A percentile compares a stretch with the other conserved stretches of the same genome.
These are phyloP conservation scores for Bimastos eiseni DNA, from an alignment of 2,888 invertebrate genomes.

Conservation along the genomic window DNA sequence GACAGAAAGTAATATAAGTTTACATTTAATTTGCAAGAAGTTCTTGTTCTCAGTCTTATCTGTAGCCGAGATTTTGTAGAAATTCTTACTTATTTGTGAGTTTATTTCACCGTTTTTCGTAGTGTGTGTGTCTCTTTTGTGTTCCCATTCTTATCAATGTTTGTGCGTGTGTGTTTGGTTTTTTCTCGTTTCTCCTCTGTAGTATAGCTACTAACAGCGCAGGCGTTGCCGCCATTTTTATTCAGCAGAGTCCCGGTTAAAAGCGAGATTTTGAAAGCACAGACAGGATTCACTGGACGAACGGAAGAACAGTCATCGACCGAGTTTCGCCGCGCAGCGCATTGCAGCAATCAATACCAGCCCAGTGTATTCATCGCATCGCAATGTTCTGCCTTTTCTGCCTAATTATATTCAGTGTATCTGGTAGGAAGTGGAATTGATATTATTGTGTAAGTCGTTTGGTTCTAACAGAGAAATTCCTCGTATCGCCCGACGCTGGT, in stretches of 20 bases:
- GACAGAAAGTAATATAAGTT: not conserved
- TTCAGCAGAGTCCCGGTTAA: not conserved
- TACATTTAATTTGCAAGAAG: not conserved
- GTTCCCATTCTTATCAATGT: not conserved
- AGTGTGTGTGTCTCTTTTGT: not conserved
- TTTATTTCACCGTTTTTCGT: not conserved
- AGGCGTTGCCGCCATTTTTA: not conserved
- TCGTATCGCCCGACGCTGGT: slow-evolving; percentile 76
- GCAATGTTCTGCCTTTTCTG: not conserved
- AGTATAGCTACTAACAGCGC: slow-evolving; percentile 6
- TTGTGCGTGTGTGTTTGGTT: not conserved
- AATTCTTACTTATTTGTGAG: not conserved
- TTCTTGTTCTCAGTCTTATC: not conserved
- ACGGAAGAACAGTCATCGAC: not conserved
- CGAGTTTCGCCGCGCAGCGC: not conserved
- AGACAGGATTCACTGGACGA: not conserved
- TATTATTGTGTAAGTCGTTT: not conserved
- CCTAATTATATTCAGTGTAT: no score
- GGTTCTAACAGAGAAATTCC: slow-evolving; percentile 69
- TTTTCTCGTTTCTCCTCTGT: not conserved
- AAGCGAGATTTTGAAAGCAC: not conserved
- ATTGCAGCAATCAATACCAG: not conserved
- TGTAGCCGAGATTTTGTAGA: not conserved
- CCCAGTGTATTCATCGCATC: not conserved
- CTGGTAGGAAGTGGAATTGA: not conserved